Conservation (phyloP, 2,797 vertebrate genomes). For the Lemur catta region DNA sequence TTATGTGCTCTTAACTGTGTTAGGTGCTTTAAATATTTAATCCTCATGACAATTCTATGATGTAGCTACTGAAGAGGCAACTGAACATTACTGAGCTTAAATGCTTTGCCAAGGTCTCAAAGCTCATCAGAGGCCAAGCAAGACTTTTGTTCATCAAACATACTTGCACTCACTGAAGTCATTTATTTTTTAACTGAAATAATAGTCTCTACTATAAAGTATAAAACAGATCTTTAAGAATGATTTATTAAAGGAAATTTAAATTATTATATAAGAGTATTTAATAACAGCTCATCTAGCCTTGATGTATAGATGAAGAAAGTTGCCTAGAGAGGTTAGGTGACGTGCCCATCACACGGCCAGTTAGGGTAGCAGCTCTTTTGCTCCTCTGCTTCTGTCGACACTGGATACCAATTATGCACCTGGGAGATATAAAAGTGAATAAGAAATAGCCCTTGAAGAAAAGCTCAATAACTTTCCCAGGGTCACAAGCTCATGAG, state of each 20-base stretch:
- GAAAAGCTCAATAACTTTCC: neutral
- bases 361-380: neutral
- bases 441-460: neutral
- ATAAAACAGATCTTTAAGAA: slow-evolving; percentile 31
- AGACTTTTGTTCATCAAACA: slow-evolving; percentile 22
- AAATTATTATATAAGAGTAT: slow-evolving; percentile 36
- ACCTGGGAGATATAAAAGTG: neutral
- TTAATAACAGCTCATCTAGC: slow-evolving; percentile 10
- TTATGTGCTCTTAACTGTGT: neutral
- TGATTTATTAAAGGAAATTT: neutral
- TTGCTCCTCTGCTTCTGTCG: neutral
- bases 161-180: neutral
- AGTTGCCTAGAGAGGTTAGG: neutral
- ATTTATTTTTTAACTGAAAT: slow-evolving; percentile 38
- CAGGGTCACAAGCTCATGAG: neutral
- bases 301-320: slow-evolving; percentile 1
- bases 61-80: neutral
- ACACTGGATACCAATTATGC: neutral
- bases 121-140: slow-evolving; percentile 1
- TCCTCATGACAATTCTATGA: neutral
- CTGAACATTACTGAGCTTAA: neutral
- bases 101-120: neutral
- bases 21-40: slow-evolving; percentile 42
- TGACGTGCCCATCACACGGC: neutral
- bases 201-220: neutral